Evolutionary conservation across 2,888 invertebrate species (phyloP).

Genomic region (Tillus elongatus): DNA sequence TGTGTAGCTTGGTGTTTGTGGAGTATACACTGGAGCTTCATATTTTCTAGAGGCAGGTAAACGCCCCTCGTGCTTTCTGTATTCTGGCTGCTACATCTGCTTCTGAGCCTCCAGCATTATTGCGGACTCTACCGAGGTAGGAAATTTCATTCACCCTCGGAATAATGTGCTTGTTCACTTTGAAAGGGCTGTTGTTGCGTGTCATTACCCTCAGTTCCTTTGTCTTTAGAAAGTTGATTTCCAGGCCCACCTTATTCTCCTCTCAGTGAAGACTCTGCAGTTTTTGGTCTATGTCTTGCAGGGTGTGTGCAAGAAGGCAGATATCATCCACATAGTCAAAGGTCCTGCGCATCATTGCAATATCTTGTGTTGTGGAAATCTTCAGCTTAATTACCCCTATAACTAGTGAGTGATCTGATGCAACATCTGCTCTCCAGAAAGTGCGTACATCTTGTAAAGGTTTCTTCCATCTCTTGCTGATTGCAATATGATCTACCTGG

Average conservation of each 20-base stretch:
- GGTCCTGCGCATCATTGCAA: no score
- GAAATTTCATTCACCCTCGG: no score
- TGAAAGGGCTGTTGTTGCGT: constrained; percentile 2
- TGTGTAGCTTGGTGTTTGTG: background rate
- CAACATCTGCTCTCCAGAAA: no score
- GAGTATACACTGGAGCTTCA: constrained; percentile 2
- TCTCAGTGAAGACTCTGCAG: background rate
- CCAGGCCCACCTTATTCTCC: background rate
- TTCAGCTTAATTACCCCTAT: no score
- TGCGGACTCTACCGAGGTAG: background rate
- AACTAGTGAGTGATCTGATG: no score
- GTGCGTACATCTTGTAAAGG: no score
- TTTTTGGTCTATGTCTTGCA: background rate
- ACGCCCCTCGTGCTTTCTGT: background rate
- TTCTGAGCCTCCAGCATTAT: background rate
- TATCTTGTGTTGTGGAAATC: no score
- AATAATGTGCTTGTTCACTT: no score
- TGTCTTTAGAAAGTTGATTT: background rate
- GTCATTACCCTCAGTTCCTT: background rate
- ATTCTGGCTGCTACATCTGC: background rate
- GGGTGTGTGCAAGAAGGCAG: background rate
- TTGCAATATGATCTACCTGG: no score
- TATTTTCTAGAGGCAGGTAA: background rate
- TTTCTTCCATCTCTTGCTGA: no score
- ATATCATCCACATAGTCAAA: background rate